A percentile compares a stretch with the other conserved stretches of the same genome.
Conservation (phyloP, 2,797 vertebrate genomes). For the Girardinus metallicus region DNA sequence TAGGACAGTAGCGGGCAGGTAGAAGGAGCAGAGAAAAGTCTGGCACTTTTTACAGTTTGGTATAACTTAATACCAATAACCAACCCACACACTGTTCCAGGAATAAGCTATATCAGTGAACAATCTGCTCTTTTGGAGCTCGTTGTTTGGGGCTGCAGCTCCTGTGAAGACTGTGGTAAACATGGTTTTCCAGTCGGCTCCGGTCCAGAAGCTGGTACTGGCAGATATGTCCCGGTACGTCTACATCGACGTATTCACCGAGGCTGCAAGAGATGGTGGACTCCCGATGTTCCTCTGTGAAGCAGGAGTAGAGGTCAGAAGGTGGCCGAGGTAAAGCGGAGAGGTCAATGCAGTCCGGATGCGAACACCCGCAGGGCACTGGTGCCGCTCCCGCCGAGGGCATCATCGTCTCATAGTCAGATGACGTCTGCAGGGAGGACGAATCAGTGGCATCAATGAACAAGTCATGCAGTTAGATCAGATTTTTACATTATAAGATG, state of each 20-base stretch:
- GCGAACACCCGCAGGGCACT: not conserved
- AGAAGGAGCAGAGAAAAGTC: not conserved
- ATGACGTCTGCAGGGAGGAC: constrained; percentile 38
- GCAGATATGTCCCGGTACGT: constrained; percentile 3
- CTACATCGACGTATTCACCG: constrained; percentile 47
- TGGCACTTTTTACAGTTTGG: not conserved
- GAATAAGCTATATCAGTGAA: not conserved
- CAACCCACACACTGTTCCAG: not conserved
- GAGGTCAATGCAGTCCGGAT: not conserved
- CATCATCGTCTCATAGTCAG: constrained; percentile 61
- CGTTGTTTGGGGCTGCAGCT: constrained; percentile 6
- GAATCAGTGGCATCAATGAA: constrained; percentile 1
- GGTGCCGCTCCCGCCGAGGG: constrained; percentile 13
- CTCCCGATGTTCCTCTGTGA: constrained; percentile 7
- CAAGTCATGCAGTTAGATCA: not conserved
- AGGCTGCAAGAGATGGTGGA: constrained; percentile 12
- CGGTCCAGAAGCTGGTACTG: constrained; percentile 59
- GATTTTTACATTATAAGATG: not conserved
- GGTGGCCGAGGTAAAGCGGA: constrained; percentile 13
- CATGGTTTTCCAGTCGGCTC: constrained; percentile 41
- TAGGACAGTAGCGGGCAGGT: not conserved
- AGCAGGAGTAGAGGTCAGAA: constrained; percentile 23
- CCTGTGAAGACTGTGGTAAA: constrained; percentile 52
- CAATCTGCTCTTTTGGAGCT: constrained; percentile 17
- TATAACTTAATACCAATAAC: not conserved